Evolutionary conservation across 2,888 invertebrate species (phyloP), one percentile per base, ranked within the genome.

Genomic region (Cheilosia scutellata): DNA sequence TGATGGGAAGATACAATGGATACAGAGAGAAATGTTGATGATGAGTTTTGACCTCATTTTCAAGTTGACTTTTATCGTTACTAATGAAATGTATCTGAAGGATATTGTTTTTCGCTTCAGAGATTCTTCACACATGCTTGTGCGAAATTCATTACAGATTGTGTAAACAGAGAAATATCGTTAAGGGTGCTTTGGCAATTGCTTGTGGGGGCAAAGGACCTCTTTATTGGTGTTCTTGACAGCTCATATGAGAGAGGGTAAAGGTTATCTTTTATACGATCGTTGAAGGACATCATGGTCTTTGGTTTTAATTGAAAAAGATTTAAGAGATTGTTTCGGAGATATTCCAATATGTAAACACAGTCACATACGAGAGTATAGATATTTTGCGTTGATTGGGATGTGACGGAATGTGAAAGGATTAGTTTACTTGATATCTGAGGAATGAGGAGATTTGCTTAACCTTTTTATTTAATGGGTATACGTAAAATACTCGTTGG

Each of bases 211-310:
- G 70, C 58, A 27, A 63, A 68, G 78, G 63, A 78, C 78, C 70
- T 55, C 70, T 71, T 78, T 77, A 68, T 77, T 68, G 68, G 77
- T 77, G 68, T 47, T 40, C 66, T 62, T 68, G 77, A 77, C 77
- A 77, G 68, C 51, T 77, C 33, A 58, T 7, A 27, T 20, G 42
- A 42, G 68, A 44, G 51, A 68, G 66, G 76, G 76, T 76, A 63
- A 76, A 68, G 66, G 58, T 76, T 76, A 57, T 55, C 53, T 25
- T 74, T 42, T 33, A 13, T 31, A 53, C 29, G 53, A 72, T 40
- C 57, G n/a, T 9, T 66, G 58, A 76, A 53, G 62, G 62, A 42
- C 44, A 55, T 74, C 44, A 44, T 44, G 60, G 31, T 51, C 53
- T 11, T 53, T 70, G 44, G 62, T 51, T 53, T 62, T 77, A 62